Evolutionary conservation across 1,140 invertebrate genomes (phyloP).

Genomic region (Drosophila littoralis): DNA sequence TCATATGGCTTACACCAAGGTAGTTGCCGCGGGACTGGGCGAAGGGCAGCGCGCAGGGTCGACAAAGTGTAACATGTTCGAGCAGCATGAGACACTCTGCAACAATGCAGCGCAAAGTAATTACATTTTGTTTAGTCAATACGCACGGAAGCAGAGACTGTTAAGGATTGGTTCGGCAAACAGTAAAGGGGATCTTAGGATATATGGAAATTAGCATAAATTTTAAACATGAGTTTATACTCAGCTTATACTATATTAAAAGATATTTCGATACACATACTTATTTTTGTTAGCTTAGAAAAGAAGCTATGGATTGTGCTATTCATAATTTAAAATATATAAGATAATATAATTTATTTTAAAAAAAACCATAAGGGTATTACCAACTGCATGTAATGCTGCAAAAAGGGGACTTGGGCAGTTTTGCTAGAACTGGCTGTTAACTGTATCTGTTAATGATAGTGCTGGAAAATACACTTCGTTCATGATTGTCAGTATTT

Average conservation of each 20-base stretch:
- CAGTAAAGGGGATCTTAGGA: background rate
- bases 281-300: too few relatives aligned
- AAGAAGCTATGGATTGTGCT: too few relatives aligned
- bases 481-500: too few relatives aligned
- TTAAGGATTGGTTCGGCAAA: slow-evolving; percentile 23
- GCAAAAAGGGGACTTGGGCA: too few relatives aligned
- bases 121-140: slow-evolving; percentile 46
- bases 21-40: background rate
- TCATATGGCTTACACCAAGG: slow-evolving; percentile 11
- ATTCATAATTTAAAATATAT: too few relatives aligned
- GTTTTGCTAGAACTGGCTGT: too few relatives aligned
- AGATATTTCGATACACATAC: background rate
- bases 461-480: too few relatives aligned
- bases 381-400: too few relatives aligned
- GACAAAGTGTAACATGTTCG: slow-evolving; percentile 53
- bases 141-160: background rate
- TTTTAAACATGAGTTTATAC: background rate
- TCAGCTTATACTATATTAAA: background rate
- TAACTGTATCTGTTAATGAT: too few relatives aligned
- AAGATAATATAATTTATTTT: too few relatives aligned
- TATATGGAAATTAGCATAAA: background rate
- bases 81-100: slow-evolving; percentile 50
- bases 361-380: too few relatives aligned
- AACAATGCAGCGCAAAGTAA: slow-evolving; percentile 71
- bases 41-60: background rate